A percentile compares a stretch with the other conserved stretches of the same genome.
phyloP scores from a whole-genome alignment of 1,140 invertebrate species.

The Drosophila sp. region DNA sequence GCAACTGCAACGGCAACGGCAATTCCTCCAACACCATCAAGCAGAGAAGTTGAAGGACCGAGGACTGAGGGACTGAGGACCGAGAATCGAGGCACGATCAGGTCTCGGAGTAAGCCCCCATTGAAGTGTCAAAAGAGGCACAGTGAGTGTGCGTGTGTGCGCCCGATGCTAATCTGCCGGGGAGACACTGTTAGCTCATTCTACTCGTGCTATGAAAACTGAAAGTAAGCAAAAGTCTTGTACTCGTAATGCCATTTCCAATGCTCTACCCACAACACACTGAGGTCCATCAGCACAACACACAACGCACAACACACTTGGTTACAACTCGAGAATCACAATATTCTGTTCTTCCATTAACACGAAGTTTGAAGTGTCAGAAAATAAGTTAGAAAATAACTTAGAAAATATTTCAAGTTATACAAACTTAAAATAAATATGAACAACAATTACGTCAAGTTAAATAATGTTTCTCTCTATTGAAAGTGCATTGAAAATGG shows the following conservation, averaged over 20 bases:
- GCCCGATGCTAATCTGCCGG: slow-evolving; percentile 60
- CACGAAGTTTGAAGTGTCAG: too few species aligned
- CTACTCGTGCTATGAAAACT: slow-evolving; percentile 34
- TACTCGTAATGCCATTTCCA: slow-evolving; percentile 11
- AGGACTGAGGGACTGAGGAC: too few species aligned
- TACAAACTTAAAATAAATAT: too few species aligned
- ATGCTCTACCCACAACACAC: neutral
- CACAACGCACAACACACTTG: too few species aligned
- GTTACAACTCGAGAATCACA: too few species aligned
- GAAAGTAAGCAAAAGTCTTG: slow-evolving; percentile 46
- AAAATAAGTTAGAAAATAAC: too few species aligned
- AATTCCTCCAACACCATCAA: slow-evolving; percentile 34
- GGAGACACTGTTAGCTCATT: slow-evolving; percentile 26
- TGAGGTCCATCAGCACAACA: neutral
- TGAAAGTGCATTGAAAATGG: too few species aligned
- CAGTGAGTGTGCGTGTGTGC: slow-evolving; percentile 17
- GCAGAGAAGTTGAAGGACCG: neutral
- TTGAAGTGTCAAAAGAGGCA: slow-evolving; percentile 77
- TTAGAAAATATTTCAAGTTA: too few species aligned
- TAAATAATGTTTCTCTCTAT: too few species aligned
- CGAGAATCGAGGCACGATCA: slow-evolving; percentile 3
- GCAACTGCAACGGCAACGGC: slow-evolving; percentile 31
- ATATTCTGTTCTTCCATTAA: too few species aligned
- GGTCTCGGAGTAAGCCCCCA: slow-evolving; percentile 54
- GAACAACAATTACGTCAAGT: too few species aligned